A percentile compares a stretch with the other conserved stretches of the same genome.
Conservation (phyloP, 2,797 vertebrate species). For the Pangasius krempfi region DNA sequence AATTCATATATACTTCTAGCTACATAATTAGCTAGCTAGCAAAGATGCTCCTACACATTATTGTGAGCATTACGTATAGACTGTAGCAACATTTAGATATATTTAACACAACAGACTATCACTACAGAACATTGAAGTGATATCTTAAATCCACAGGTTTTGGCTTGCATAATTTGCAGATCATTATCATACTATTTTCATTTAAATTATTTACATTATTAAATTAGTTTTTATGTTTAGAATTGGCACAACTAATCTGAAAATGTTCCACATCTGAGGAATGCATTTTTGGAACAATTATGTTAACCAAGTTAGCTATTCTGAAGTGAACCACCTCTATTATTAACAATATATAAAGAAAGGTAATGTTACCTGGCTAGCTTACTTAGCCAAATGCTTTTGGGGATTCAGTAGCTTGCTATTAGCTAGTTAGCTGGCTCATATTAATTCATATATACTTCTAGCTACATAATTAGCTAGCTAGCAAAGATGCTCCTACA, state of each 20-base stretch:
- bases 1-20: background rate
- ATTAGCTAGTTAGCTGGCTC: background rate
- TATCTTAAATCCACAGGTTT: background rate
- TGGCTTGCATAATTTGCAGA: background rate
- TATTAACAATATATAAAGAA: background rate
- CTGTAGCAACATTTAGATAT: background rate
- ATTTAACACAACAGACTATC: background rate
- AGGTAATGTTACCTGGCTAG: background rate
- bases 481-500: background rate
- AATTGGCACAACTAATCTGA: no score
- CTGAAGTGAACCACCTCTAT: background rate
- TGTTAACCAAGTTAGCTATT: background rate
- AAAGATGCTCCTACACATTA: background rate
- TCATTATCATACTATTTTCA: background rate
- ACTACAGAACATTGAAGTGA: background rate
- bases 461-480: background rate
- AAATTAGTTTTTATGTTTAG: no score
- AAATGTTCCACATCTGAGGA: no score
- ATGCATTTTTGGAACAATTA: no score
- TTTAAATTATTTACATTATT: no score
- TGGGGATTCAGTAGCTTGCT: background rate
- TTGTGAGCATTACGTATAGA: background rate
- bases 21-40: background rate
- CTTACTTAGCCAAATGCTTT: background rate
- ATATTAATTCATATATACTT: background rate